Percentiles rank a stretch among this genome's conserved stretches.
phyloP scores from a whole-genome alignment of 1,140 invertebrate genomes.

The Aphelenchoides avenae region DNA sequence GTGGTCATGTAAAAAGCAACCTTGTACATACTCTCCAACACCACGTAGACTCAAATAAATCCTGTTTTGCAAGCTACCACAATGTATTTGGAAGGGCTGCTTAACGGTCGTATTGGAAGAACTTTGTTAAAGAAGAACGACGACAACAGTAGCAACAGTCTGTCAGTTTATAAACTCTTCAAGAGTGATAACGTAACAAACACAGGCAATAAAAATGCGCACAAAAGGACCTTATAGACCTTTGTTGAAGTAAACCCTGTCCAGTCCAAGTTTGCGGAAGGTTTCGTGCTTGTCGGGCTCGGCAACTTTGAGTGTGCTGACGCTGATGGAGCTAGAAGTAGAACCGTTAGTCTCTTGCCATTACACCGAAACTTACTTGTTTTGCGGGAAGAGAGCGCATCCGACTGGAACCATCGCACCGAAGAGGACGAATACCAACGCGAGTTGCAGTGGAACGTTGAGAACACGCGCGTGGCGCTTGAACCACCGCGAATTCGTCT shows the following conservation, averaged over 20 bases:
- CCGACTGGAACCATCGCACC: constrained; percentile 8
- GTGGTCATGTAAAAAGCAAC: no score
- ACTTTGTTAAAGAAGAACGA: not conserved
- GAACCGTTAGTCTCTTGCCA: no score
- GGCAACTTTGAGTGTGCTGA: not conserved
- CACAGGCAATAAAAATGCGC: no score
- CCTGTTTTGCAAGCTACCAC: no score
- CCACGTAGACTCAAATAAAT: not conserved
- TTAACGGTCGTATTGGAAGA: not conserved
- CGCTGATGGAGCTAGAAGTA: not conserved
- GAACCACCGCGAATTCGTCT: not conserved
- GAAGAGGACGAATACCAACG: constrained; percentile 5
- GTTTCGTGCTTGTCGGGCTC: constrained; percentile 4
- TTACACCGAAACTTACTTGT: no score
- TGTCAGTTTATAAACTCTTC: not conserved
- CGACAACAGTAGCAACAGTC: not conserved
- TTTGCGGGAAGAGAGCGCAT: constrained; percentile 1
- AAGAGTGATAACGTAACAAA: no score
- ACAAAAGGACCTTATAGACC: not conserved
- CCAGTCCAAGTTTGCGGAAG: not conserved
- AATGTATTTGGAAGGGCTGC: no score
- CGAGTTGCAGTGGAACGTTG: not conserved
- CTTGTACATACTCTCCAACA: constrained; percentile 5
- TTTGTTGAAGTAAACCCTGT: constrained; percentile 5
- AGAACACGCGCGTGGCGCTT: not conserved